These are phyloP conservation scores for Catonia carolina DNA, from an alignment of 2,888 invertebrate genomes.

Conservation along the genomic window DNA sequence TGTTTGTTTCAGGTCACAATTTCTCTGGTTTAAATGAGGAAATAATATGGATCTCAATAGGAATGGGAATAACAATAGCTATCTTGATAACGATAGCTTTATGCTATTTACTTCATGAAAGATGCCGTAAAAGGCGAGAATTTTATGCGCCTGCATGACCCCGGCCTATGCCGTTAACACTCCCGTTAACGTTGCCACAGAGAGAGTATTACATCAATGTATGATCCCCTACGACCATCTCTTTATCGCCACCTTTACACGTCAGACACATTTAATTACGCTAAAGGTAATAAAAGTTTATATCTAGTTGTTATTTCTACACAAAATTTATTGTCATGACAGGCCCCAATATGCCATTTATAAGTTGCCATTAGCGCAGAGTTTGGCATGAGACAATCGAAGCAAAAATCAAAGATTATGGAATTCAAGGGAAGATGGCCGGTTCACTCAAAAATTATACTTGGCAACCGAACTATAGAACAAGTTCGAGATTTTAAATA, in stretches of 20 bases:
- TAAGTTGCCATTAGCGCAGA: too few species aligned
- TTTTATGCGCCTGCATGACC: constrained; percentile 31
- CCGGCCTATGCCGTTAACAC: not conserved
- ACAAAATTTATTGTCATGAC: too few species aligned
- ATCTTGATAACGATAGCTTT: constrained; percentile 73
- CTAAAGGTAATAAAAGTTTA: too few species aligned
- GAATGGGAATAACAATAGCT: constrained; percentile 76
- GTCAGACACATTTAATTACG: constrained; percentile 4
- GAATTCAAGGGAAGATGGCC: too few species aligned
- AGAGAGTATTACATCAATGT: constrained; percentile 34
- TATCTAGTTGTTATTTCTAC: too few species aligned
- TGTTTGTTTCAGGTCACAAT: constrained; percentile 61
- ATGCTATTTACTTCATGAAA: constrained; percentile 74
- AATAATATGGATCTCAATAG: constrained; percentile 83
- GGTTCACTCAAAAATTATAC: too few species aligned
- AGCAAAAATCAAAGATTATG: too few species aligned
- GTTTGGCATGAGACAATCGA: too few species aligned
- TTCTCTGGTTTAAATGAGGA: constrained; percentile 81
- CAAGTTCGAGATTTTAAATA: too few species aligned
- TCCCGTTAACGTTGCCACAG: constrained; percentile 22
- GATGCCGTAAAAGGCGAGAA: constrained; percentile 67
- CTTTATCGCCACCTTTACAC: not conserved
- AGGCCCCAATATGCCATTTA: too few species aligned
- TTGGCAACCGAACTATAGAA: too few species aligned
- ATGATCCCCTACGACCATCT: constrained; percentile 9